Evolutionary conservation across 2,113 vertebrate species (phyloP), one percentile per base, ranked within the genome.

Genomic region (Nannobrachium achirus): DNA sequence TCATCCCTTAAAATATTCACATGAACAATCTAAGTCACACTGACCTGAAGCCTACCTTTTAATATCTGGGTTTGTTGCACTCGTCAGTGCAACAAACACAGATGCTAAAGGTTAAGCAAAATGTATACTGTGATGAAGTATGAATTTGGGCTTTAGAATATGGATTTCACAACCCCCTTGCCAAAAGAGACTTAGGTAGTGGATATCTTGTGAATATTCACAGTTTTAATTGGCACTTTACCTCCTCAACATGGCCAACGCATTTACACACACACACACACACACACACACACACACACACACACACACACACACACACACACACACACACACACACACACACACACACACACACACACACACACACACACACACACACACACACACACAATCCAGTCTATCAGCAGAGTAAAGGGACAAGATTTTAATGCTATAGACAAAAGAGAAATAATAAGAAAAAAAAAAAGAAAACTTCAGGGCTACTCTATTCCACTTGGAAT

Each of bases 401-500:
- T 78, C 63, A 83, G 81, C 78, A 84, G 78, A 87, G 63, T 69
- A 50, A 7, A 4, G 56, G 56, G 56, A 39, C 6, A 14, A 49
- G 61, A 33, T 56, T 62, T 66, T 39, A 52, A 60, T 49, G 8
- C 48, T 46, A 42, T 33, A 33, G 25, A 33, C 3, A 4, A 33
- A 5, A 33, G 0, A 5, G 3, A 33, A 33, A 33, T 1, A 33
- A n/a, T n/a, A n/a, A n/a, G n/a, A 33, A 33, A 1, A 71, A 51
- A n/a, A n/a, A 58, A 5, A 46, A n/a, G n/a, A 48, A 83, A 53
- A 60, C 20, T 82, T 81, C 85, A 84, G 78, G 73, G 73, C 70
- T 81, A 10, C 71, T 73, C 55, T 68, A 65, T 78, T 88, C 44
- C 60, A 55, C 71, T 75, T 44, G 25, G 44, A 76, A 84, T 76